Conservation (phyloP, 2,113 vertebrate species). For the Vulpes lagopus region DNA sequence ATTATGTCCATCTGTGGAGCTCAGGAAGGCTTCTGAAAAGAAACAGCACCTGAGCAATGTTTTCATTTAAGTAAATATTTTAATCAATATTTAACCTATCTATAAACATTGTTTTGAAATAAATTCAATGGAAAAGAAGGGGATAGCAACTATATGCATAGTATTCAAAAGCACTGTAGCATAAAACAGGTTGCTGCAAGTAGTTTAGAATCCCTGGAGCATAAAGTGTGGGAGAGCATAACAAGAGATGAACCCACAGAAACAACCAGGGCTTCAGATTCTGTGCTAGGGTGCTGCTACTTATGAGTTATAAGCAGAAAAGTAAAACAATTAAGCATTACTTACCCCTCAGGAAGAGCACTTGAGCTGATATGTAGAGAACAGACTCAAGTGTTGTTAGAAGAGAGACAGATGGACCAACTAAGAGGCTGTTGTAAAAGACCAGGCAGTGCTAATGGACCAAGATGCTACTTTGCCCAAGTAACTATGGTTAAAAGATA, state of each 20-base stretch:
- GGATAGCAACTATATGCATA: not conserved
- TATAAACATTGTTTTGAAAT: not conserved
- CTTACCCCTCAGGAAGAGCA: not conserved
- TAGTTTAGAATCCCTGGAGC: not conserved
- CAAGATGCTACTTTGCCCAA: not conserved
- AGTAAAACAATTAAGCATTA: not conserved
- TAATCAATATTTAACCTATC: not conserved
- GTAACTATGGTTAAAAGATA: not conserved
- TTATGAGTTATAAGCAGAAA: not conserved
- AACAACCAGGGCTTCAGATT: not conserved
- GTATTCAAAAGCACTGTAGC: not conserved
- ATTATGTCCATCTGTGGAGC: not conserved
- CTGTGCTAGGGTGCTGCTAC: not conserved
- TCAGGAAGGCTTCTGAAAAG: not conserved
- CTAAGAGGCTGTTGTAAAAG: not conserved
- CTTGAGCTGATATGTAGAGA: not conserved
- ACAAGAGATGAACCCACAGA: not conserved
- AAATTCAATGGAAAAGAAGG: not conserved
- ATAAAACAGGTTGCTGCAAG: not conserved
- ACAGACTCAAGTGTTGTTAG: not conserved
- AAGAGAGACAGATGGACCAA: not conserved
- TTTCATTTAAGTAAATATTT: slow-evolving; percentile 38
- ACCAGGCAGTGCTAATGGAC: not conserved
- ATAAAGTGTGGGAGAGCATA: not conserved
- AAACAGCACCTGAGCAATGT: not conserved